Conservation (phyloP, 2,113 vertebrate species). For the Benitochromis conjunctus region DNA sequence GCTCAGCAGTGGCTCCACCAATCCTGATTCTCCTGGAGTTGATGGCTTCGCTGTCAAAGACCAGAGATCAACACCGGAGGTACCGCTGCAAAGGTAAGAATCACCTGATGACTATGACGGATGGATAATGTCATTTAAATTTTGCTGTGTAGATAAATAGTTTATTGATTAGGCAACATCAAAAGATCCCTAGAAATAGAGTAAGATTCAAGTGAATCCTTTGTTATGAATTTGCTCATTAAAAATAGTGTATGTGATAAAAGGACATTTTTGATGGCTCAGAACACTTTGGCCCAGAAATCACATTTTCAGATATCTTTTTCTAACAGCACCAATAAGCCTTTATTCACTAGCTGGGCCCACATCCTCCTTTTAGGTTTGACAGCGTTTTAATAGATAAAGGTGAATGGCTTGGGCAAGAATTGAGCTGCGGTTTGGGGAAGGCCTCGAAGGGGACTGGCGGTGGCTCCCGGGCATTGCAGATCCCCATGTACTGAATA, state of each 20-base stretch:
- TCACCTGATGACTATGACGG: neutral
- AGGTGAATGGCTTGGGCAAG: too few relatives aligned
- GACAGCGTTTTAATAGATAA: too few relatives aligned
- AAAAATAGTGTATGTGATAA: neutral
- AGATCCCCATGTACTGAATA: too few relatives aligned
- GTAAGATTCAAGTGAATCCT: neutral
- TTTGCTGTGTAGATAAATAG: neutral
- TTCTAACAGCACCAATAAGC: neutral
- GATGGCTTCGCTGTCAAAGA: slow-evolving; percentile 75
- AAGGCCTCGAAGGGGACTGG: too few relatives aligned
- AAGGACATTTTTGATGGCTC: neutral
- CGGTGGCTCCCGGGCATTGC: too few relatives aligned
- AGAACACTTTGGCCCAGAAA: neutral
- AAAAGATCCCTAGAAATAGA: neutral
- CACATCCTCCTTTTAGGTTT: too few relatives aligned
- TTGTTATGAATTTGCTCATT: neutral
- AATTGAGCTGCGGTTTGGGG: too few relatives aligned
- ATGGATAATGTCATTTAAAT: neutral
- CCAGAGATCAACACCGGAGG: slow-evolving; percentile 65
- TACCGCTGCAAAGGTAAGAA: slow-evolving; percentile 77
- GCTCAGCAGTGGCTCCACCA: slow-evolving; percentile 88
- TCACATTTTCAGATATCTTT: neutral
- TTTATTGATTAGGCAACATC: neutral
- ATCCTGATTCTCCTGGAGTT: slow-evolving; percentile 81
- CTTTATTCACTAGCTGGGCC: neutral